Base-by-base conservation (phyloP, 2,888 invertebrate genomes). In the Eristalis intricaria region DNA sequence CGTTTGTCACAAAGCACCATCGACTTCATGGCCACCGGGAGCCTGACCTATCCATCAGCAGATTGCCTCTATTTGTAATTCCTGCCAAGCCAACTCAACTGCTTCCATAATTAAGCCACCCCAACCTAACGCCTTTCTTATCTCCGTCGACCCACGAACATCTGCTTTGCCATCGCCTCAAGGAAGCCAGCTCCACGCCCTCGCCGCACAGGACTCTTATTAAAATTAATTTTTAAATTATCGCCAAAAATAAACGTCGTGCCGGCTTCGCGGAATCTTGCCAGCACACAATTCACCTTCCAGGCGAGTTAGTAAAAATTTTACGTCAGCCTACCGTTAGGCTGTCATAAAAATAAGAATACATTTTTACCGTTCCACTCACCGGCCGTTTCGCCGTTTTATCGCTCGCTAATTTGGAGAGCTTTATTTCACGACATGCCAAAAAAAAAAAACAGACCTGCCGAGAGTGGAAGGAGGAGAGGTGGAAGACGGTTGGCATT, bases 401-500 rank as follows among this genome's bases (percentile, higher is more conserved):
- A 65, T 75, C 69, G 64, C 64, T 75, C 43, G 56, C 79, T 80
- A 84, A 84, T 79, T 84, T 75, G 29, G 50, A 13, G 61, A 79
- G 19, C 75, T 70, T 75, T 70, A 78, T 61, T 70, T 61, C 75
- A 23, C 35, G 56, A 74, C 32, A 60, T 11, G 50, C 50, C 15
- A 19, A 22, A 11, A 23, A 23, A 60, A 60, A 7, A 23, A 22
- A 23, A 15, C n/a, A 19, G 10, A 32, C 32, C 32, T 10, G 32
- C 32, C 10, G 32, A 56, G n/a, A 13, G 50, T 50, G 50, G 15
- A 19, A 7, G 19, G 19, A 7, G 50, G n/a, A n/a, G 50, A 4
- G 19, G 8, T 7, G 19, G 2, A 19, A 8, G 8, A 32, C 32
- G 32, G 32, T 32, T 32, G 32, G 50, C 50, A 15, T n/a, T 50